Percentiles rank a stretch among this genome's conserved stretches.
Conservation (phyloP, 1,140 invertebrate genomes). For the Drosophila bipectinata region DNA sequence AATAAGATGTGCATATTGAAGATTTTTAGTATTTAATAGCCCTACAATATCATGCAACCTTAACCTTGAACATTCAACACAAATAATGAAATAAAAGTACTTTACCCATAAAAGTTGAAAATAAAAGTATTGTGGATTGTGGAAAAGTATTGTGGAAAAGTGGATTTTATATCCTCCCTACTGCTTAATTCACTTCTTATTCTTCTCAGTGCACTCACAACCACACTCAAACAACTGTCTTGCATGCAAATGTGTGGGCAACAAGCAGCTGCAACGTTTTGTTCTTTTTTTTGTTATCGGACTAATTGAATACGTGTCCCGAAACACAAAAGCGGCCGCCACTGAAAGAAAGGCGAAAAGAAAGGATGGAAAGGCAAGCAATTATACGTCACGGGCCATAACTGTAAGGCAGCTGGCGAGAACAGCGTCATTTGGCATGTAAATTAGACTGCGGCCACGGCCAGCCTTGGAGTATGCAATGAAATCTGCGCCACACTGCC, state of each 20-base stretch:
- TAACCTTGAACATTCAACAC: no score
- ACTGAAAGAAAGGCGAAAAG: not conserved
- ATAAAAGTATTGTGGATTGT: no score
- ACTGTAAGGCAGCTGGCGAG: conserved; percentile 23
- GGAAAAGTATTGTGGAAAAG: no score
- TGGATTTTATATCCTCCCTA: no score
- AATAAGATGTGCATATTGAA: no score
- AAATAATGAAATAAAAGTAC: no score
- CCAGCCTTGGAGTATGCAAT: conserved; percentile 71
- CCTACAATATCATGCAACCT: no score
- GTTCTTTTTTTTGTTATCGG: conserved; percentile 28
- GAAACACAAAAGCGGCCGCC: conserved; percentile 31
- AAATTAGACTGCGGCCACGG: conserved; percentile 54
- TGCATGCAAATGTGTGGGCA: conserved; percentile 24
- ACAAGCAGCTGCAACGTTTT: conserved; percentile 21
- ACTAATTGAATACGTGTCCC: conserved; percentile 68
- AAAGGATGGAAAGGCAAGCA: conserved; percentile 40
- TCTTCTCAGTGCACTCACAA: not conserved
- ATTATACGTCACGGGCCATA: conserved; percentile 54
- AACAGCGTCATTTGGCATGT: conserved; percentile 64
- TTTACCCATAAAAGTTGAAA: no score
- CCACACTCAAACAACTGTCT: not conserved
- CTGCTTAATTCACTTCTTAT: not conserved
- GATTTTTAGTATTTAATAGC: no score
- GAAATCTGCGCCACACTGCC: conserved; percentile 42